phyloP scores from a whole-genome alignment of 2,113 vertebrate species.

The Peromyscus maniculatus region DNA sequence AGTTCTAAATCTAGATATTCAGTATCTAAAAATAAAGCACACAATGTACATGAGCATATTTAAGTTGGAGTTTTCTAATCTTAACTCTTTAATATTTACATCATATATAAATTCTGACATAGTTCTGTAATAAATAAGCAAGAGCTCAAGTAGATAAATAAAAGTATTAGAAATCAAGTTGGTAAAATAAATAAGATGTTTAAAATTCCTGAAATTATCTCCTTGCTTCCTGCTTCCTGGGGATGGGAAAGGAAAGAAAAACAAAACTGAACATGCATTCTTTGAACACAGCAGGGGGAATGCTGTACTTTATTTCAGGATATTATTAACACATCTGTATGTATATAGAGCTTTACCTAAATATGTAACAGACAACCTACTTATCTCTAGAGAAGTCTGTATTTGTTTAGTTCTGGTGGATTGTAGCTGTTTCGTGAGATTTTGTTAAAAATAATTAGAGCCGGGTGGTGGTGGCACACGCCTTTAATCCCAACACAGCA shows the following conservation, averaged over 20 bases:
- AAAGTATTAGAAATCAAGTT: not conserved
- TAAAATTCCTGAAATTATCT: constrained; percentile 10
- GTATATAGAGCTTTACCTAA: not conserved
- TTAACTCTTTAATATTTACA: constrained; percentile 14
- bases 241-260: not conserved
- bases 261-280: not conserved
- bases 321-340: not conserved
- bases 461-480: not conserved
- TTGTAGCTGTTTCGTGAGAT: not conserved
- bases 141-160: constrained; percentile 18
- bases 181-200: constrained; percentile 49
- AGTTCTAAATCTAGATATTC: not conserved
- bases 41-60: not conserved
- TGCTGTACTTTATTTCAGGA: not conserved
- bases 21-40: constrained; percentile 39
- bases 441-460: not conserved
- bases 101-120: not conserved
- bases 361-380: not conserved
- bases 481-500: not conserved
- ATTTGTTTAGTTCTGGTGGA: not conserved
- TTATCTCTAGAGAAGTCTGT: not conserved
- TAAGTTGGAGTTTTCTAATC: not conserved
- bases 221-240: not conserved
- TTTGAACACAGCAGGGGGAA: not conserved
- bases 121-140: constrained; percentile 6